Evolutionary conservation across 2,888 invertebrate species (phyloP).

Genomic region (Epistrophella euchroma): DNA sequence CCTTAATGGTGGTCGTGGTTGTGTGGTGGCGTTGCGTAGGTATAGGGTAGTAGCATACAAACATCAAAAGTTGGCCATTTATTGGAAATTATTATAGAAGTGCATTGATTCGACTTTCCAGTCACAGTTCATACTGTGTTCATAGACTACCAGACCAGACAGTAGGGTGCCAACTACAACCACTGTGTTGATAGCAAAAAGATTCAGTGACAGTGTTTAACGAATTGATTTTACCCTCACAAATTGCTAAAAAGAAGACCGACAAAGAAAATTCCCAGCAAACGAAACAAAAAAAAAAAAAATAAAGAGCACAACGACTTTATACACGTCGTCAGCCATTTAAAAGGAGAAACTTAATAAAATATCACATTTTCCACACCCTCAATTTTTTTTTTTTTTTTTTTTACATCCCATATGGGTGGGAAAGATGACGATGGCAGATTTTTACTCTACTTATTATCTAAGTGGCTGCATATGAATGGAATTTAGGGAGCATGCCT

Average conservation of each 20-base stretch:
- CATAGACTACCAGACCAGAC: conserved; percentile 28
- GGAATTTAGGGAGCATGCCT: conserved; percentile 65
- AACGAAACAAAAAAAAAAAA: background rate
- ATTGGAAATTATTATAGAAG: conserved; percentile 64
- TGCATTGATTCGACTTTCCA: conserved; percentile 63
- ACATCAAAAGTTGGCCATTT: conserved; percentile 50
- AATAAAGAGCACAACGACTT: conserved; percentile 22
- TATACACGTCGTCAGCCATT: conserved; percentile 38
- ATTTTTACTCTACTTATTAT: conserved; percentile 68
- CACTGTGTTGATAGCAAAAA: conserved; percentile 17
- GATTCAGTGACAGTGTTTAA: conserved; percentile 68
- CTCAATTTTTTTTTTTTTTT: background rate
- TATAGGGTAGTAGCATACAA: background rate
- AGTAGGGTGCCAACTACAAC: conserved; percentile 50
- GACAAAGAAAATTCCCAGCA: conserved; percentile 24
- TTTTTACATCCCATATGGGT: conserved; percentile 8
- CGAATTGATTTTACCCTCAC: conserved; percentile 74
- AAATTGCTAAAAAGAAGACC: conserved; percentile 62
- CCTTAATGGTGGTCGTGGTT: background rate
- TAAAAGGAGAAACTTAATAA: conserved; percentile 61
- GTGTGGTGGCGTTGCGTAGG: background rate
- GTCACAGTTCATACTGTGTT: conserved; percentile 5
- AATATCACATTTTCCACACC: conserved; percentile 63
- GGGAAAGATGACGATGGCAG: conserved; percentile 57
- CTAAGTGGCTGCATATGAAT: conserved; percentile 74